Conservation (phyloP, 2,113 vertebrate species). For the Chaetops frenatus region DNA sequence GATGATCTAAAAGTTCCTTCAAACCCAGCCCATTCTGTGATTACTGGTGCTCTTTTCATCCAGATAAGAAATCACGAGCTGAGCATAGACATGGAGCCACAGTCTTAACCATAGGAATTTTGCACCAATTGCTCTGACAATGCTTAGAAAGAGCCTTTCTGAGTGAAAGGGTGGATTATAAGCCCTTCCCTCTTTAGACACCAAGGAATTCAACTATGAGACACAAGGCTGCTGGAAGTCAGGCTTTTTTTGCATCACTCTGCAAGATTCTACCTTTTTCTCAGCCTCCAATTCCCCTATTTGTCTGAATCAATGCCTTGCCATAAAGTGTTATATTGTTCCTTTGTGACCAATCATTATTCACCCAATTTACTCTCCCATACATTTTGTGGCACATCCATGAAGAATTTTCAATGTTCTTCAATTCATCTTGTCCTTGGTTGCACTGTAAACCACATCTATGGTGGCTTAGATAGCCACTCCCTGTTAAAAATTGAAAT, state of each 20-base stretch:
- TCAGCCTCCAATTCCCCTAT: not conserved
- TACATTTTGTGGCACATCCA: not conserved
- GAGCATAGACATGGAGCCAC: not conserved
- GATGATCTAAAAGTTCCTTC: not conserved
- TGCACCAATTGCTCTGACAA: not conserved
- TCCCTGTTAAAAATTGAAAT: not conserved
- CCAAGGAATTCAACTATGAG: not conserved
- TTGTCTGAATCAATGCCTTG: not conserved
- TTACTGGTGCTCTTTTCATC: not conserved
- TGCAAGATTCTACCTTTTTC: not conserved
- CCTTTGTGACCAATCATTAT: not conserved
- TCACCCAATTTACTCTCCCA: not conserved
- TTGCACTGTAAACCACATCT: not conserved
- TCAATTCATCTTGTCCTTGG: not conserved
- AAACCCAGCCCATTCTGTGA: not conserved
- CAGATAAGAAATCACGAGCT: not conserved
- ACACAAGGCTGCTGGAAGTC: not conserved
- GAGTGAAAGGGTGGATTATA: not conserved
- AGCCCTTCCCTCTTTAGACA: not conserved
- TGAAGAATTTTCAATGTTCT: not conserved
- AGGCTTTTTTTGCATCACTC: not conserved
- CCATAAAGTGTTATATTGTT: not conserved
- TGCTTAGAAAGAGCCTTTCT: not conserved
- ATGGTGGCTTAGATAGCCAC: not conserved
- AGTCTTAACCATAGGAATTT: not conserved